phyloP scores from a whole-genome alignment of 2,888 invertebrate species.

The Endomychus coccineus region DNA sequence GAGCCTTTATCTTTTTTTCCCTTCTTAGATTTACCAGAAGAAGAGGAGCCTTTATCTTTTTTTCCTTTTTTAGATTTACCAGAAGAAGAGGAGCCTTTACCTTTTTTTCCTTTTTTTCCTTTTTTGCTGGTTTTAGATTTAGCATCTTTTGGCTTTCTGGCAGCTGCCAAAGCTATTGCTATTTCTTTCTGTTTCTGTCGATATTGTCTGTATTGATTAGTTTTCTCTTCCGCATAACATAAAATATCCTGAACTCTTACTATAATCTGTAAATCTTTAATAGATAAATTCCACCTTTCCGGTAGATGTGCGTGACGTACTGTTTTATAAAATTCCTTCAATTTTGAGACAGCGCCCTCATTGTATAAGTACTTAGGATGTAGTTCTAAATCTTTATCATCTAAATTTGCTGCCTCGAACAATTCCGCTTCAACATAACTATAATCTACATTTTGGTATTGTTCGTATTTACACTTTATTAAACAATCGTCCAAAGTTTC shows the following conservation, averaged over 20 bases:
- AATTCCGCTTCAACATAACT: conserved; percentile 19
- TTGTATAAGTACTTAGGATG: conserved; percentile 22
- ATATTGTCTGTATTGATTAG: conserved; percentile 8
- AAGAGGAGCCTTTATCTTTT: not conserved
- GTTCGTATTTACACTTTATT: conserved; percentile 4
- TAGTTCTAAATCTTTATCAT: conserved; percentile 14
- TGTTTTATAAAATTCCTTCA: conserved; percentile 22
- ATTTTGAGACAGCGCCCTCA: conserved; percentile 18
- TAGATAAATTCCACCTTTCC: conserved; percentile 17
- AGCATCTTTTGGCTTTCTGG: not conserved
- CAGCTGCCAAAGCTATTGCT: not conserved
- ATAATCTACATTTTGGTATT: conserved; percentile 3
- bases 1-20: too few species aligned
- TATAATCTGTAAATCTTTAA: conserved; percentile 12
- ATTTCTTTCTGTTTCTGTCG: not conserved
- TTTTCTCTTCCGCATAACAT: conserved; percentile 10
- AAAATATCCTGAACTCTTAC: conserved; percentile 13
- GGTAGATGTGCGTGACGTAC: conserved; percentile 17
- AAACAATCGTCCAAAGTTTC: conserved; percentile 12
- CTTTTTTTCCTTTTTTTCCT: not conserved
- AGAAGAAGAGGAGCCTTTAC: not conserved
- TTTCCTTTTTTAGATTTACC: not conserved
- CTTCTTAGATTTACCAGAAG: not conserved
- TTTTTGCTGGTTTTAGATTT: not conserved
- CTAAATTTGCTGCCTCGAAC: conserved; percentile 23